Evolutionary conservation across 2,113 vertebrate genomes (phyloP), one percentile per base, ranked within the genome.

Genomic region (Tenebrosternarchus preto): DNA sequence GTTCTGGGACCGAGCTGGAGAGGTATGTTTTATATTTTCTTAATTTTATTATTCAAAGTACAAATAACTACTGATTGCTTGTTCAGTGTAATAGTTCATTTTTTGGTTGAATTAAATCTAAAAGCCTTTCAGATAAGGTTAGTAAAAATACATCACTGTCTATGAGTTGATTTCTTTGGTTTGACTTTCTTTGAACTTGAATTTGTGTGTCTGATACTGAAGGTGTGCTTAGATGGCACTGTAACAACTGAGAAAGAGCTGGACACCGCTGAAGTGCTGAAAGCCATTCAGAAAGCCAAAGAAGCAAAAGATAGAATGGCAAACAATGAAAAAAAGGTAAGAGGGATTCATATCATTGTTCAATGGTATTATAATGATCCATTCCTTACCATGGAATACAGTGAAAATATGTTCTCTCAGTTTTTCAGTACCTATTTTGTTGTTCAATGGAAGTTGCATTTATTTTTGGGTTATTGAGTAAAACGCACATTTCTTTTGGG

Each of bases 211-310:
- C 12, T 50, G 43, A 50, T 50, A 15, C 16, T 64, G 27, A 73
- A 99, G 98, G 94, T 99, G 59, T 98, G 95, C 89, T 89, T 99
- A 86, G 98, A 99, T 83, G 89, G 91, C 55, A 88, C 80, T 2
- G 80, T 82, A 61, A 96, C 97, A 9, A 96, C 96, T 50, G 96
- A 96, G 88, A 98, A 98, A 82, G 98, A 99, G 78, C 84, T 98
- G 70, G 97, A 99, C 87, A 99, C 98, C 0, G 97, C 99, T 59
- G 97, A 99, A 89, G 98, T 99, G 43, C 84, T 99, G 46, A 99
- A 99, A 91, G 98, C 98, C 73, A 98, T 99, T 90, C 98, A 96
- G 86, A 99, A 99, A 94, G 95, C 97, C 87, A 98, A 96, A 89
- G 96, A 98, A 83, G 95, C 93, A 80, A 98, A 96, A 89, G 94